Base-by-base conservation (phyloP, 1,140 invertebrate genomes). In the Brachionus manjavacas region DNA sequence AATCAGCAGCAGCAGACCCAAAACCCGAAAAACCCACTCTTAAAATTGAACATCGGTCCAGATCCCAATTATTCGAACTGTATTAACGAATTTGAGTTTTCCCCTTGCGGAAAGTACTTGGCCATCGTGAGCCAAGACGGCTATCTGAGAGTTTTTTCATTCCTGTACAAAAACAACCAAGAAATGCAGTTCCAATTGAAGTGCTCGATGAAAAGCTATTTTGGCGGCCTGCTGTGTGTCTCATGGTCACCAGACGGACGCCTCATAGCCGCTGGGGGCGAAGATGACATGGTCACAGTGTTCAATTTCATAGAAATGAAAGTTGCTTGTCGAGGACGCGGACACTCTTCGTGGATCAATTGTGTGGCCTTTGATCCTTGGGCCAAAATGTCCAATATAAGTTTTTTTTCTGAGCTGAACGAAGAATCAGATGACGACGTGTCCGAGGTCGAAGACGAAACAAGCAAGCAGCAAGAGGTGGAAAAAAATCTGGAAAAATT, bases 241-340 rank as follows among this genome's bases (percentile, higher is more conserved):
- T 95, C 95, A 88, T 99, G 98, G 98, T 97, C 96, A 16, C 96
- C 96, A 0, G 97, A 99, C 90, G 94, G 95, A 8, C 94, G 94
- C 87, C 96, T 96, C 87, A 94, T 99, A 49, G 96, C 96, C 2
- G 95, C 95, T 1, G 97, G 97, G 4, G 98, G 98, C 25, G 97
- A 99, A 90, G 98, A 99, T 91, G 97, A 99, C 90, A 91, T 99
- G 49, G 94, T 99, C 6, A 98, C 97, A 8, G 94, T 99, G n/a
- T 99, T 95, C 94, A 96, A 95, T 70, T 93, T 97, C 88, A 25
- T 28, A n/a, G 91, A 93, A 86, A 96, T 99, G 87, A 91, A 96
- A 74, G 96, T 99, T 9, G 94, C 99, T 6, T 97, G 96, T 39
- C 90, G 97, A 41, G 96, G 97, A 3, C 95, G 98, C 88, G 98